Percentiles rank a stretch among this genome's conserved stretches.
These are phyloP conservation scores for Myrmophylax atrothorax DNA, from an alignment of 2,113 vertebrate species.

Conservation along the genomic window DNA sequence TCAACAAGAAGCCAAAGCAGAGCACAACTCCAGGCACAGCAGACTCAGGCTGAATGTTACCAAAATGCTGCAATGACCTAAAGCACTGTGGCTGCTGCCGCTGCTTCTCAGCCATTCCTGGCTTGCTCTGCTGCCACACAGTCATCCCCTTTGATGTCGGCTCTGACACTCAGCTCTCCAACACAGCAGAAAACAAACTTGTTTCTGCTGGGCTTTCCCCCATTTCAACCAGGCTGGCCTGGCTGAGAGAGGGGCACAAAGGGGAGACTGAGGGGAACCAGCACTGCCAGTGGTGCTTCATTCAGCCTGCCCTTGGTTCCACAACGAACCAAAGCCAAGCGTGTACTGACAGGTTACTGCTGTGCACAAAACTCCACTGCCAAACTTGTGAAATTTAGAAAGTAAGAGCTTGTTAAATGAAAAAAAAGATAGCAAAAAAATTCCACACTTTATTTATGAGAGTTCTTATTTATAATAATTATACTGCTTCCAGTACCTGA, in stretches of 20 bases:
- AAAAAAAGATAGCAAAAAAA: background rate
- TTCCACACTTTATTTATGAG: background rate
- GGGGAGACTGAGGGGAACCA: background rate
- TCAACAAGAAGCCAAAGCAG: background rate
- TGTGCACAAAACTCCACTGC: background rate
- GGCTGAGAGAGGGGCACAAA: background rate
- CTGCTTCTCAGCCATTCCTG: background rate
- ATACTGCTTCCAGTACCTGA: background rate
- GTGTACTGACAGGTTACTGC: background rate
- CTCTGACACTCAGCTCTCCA: background rate
- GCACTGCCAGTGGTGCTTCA: no score
- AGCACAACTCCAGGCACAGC: background rate
- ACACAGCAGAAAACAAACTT: background rate
- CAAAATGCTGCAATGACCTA: background rate
- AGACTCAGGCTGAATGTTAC: rapidly evolving
- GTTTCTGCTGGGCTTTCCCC: background rate
- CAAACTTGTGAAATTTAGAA: background rate
- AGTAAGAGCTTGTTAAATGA: background rate
- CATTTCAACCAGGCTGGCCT: background rate
- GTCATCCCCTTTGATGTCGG: background rate
- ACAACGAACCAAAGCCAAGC: background rate
- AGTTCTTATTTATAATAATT: background rate
- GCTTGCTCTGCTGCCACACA: background rate
- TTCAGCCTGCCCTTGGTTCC: background rate
- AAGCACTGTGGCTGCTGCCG: background rate